Conservation (phyloP, 37 sponge, comb jelly and placozoan species). For the Petrosia ficiformis region DNA sequence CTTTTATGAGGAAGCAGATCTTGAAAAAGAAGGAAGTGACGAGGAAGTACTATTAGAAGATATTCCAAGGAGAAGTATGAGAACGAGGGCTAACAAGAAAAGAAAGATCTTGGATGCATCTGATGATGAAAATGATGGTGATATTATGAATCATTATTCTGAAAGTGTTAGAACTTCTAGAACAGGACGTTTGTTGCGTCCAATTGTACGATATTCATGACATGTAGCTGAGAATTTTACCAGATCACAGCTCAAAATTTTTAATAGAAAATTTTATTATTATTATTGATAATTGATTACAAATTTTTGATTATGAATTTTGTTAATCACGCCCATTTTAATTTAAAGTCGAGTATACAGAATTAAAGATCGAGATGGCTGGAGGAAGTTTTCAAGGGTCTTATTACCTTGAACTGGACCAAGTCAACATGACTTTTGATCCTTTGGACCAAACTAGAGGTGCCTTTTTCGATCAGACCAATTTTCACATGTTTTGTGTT, state of each 20-base stretch:
- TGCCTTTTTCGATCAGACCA: constrained; percentile 76
- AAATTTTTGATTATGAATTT: background rate
- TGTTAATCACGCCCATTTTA: background rate
- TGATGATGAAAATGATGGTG: constrained; percentile 18
- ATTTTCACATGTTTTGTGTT: constrained; percentile 83
- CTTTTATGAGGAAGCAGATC: background rate
- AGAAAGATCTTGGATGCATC: constrained; percentile 17
- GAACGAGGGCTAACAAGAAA: background rate
- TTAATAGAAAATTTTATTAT: background rate
- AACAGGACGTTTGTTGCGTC: too few species aligned
- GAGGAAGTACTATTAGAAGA: background rate
- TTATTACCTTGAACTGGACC: constrained; percentile 26
- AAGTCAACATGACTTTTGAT: constrained; percentile 69
- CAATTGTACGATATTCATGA: too few species aligned
- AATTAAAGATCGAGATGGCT: background rate
- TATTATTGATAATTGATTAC: background rate
- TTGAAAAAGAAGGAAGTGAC: background rate
- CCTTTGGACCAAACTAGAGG: constrained; percentile 68
- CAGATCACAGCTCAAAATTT: background rate
- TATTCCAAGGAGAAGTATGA: background rate
- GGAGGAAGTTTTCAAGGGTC: too few species aligned
- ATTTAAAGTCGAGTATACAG: constrained; percentile 1
- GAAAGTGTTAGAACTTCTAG: too few species aligned
- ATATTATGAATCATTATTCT: too few species aligned
- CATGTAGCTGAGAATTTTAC: too few species aligned